These are phyloP conservation scores for Synergus umbraculus DNA, from an alignment of 2,888 invertebrate species.

Conservation along the genomic window DNA sequence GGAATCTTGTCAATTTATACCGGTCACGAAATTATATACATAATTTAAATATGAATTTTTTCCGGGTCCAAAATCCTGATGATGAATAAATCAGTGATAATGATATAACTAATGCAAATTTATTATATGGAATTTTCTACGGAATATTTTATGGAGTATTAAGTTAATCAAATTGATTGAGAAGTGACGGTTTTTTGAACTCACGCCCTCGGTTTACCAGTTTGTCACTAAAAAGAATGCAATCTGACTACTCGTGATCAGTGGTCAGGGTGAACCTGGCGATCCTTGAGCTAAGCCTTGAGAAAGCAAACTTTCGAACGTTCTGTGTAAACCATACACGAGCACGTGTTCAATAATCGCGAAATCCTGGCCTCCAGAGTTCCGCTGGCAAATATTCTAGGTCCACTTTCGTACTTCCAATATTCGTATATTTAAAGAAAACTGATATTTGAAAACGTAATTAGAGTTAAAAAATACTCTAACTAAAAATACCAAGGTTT, in stretches of 20 bases:
- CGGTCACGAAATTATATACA: neutral
- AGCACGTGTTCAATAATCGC: slow-evolving; percentile 30
- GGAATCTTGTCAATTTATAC: slow-evolving; percentile 29
- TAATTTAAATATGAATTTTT: neutral
- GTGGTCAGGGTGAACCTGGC: slow-evolving; percentile 36
- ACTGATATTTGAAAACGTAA: neutral
- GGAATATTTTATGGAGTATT: neutral
- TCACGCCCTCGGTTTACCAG: neutral
- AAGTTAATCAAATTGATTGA: neutral
- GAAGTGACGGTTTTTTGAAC: neutral
- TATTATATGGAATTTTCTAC: neutral
- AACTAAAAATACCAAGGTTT: neutral
- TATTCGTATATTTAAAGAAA: neutral
- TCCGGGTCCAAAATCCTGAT: neutral
- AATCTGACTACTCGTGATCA: slow-evolving; percentile 23
- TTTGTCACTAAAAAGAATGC: slow-evolving; percentile 30
- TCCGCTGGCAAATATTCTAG: slow-evolving; percentile 19
- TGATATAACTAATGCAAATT: neutral
- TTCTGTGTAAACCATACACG: slow-evolving; percentile 6
- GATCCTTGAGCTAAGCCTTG: slow-evolving; percentile 47
- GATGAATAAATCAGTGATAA: neutral
- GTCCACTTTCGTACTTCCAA: slow-evolving; percentile 10
- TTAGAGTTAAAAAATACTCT: neutral
- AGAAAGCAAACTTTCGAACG: slow-evolving; percentile 35
- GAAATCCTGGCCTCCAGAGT: slow-evolving; percentile 19